phyloP scores from a whole-genome alignment of 2,797 vertebrate species.

The Podargus strigoides region DNA sequence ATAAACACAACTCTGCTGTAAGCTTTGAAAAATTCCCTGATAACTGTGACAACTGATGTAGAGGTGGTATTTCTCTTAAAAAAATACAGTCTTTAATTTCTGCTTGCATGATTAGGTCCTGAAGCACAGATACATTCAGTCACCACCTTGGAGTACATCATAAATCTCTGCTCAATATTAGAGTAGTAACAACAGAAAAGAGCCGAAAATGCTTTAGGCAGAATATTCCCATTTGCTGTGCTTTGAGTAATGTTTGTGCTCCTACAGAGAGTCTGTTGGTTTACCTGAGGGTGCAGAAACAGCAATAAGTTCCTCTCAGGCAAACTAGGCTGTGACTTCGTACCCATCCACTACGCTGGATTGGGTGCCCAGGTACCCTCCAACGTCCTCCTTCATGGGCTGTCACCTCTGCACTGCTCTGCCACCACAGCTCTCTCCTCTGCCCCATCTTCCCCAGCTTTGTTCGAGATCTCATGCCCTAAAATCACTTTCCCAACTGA shows the following conservation, averaged over 20 bases:
- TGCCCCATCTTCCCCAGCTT: neutral
- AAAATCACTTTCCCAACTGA: neutral
- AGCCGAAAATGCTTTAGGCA: neutral
- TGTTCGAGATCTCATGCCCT: neutral
- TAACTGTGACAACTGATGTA: neutral
- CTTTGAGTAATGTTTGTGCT: neutral
- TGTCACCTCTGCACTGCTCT: neutral
- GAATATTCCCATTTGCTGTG: neutral
- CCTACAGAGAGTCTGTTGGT: too few species aligned
- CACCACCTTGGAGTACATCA: neutral
- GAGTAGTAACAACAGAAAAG: neutral
- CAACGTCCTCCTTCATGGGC: fast-evolving
- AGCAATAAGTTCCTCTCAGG: neutral
- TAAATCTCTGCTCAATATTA: neutral
- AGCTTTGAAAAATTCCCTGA: neutral
- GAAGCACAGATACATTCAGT: neutral
- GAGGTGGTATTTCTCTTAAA: neutral
- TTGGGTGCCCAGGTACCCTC: too few species aligned
- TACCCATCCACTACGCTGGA: neutral
- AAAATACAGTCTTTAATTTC: neutral
- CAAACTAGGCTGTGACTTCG: neutral
- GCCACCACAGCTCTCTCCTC: neutral
- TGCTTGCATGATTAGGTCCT: constrained; percentile 2
- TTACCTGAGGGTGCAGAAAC: neutral
- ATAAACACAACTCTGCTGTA: neutral